Conservation (phyloP, 2,797 vertebrate species). For the Oreochromis mossambicus region DNA sequence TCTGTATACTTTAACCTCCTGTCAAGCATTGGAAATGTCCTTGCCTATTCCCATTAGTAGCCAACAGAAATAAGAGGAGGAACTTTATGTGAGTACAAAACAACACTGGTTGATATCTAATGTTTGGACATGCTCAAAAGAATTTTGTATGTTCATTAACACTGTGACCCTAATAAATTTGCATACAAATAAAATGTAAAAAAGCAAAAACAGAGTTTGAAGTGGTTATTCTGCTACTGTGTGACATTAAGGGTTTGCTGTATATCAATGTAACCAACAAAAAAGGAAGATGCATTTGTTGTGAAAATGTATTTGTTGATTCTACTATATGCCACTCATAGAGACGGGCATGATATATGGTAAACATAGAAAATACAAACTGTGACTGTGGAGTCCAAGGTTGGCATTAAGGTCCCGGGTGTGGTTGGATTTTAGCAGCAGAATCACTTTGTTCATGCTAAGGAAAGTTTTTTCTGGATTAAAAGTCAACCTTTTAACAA, state of each 20-base stretch:
- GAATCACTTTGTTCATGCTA: background rate
- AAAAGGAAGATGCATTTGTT: background rate
- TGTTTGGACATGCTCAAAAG: background rate
- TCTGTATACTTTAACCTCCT: slow-evolving; percentile 45
- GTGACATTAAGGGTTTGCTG: background rate
- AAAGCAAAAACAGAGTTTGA: background rate
- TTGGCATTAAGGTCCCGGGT: fast-evolving
- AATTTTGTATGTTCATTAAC: background rate
- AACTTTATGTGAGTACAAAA: slow-evolving; percentile 35
- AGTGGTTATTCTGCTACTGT: background rate
- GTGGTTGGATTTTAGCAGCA: background rate
- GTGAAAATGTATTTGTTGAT: background rate
- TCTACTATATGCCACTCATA: fast-evolving
- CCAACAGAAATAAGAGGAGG: slow-evolving; percentile 30
- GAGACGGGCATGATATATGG: fast-evolving
- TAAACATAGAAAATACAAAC: background rate
- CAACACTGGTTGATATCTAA: slow-evolving; percentile 9
- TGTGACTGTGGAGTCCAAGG: background rate
- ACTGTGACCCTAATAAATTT: background rate
- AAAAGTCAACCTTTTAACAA: background rate
- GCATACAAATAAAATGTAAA: background rate
- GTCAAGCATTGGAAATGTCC: slow-evolving; percentile 63
- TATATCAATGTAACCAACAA: background rate
- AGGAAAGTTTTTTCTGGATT: background rate
- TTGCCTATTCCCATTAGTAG: slow-evolving; percentile 55